Conservation (phyloP, 2,888 invertebrate genomes). For the Lasius fuliginosus region DNA sequence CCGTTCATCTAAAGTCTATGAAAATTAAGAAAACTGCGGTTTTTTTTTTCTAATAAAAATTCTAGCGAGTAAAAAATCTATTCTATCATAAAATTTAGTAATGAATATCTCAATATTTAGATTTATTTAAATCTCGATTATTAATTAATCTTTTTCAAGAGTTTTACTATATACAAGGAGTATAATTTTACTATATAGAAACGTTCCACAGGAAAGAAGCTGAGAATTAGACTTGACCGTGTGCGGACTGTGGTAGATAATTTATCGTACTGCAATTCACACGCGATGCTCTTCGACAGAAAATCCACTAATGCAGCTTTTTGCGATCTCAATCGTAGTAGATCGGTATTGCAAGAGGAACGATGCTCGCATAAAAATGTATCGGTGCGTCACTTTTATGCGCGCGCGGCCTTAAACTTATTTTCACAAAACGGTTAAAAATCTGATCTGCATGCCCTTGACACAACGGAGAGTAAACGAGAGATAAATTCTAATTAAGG, state of each 20-base stretch:
- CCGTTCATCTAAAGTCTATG: neutral
- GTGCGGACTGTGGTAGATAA: conserved; percentile 4
- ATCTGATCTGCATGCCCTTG: conserved; percentile 24
- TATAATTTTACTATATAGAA: neutral
- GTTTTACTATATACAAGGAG: neutral
- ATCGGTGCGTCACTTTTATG: conserved; percentile 16
- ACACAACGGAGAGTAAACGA: conserved; percentile 38
- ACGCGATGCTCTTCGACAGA: conserved; percentile 12
- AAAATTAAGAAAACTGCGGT: neutral
- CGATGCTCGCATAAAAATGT: neutral
- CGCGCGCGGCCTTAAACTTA: conserved; percentile 20
- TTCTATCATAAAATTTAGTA: neutral
- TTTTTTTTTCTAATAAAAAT: too few species aligned
- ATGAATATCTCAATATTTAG: neutral
- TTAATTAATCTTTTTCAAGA: neutral
- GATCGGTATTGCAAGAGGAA: conserved; percentile 6
- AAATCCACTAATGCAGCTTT: neutral
- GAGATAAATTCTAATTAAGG: conserved; percentile 76
- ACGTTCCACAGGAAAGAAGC: neutral
- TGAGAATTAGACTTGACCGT: neutral
- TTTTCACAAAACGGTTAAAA: conserved; percentile 52
- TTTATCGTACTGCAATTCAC: conserved; percentile 12
- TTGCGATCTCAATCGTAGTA: conserved; percentile 11
- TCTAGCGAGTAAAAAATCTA: neutral
- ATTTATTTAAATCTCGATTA: conserved; percentile 28